A percentile compares a stretch with the other conserved stretches of the same genome.
Conservation (phyloP, 2,113 vertebrate genomes). For the Toxotes chatareus region DNA sequence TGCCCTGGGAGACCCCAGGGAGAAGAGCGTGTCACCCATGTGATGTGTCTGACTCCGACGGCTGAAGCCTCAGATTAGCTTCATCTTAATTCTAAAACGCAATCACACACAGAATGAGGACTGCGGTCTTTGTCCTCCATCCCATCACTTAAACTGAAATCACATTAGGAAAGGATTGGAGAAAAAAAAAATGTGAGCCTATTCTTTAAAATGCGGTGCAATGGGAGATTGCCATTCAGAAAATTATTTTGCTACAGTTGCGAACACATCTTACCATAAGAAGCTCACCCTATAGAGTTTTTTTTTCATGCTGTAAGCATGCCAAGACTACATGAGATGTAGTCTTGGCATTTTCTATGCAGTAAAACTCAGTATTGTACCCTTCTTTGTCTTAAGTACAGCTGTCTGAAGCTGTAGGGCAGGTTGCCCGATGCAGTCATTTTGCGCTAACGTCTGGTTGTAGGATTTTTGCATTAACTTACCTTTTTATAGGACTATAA, state of each 20-base stretch:
- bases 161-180: background rate
- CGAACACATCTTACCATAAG: background rate
- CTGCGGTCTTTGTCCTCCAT: background rate
- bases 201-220: background rate
- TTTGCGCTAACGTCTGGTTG: slow-evolving; percentile 42
- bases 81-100: no score
- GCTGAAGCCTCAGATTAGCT: background rate
- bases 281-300: slow-evolving; percentile 7
- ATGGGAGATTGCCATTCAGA: background rate
- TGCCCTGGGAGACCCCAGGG: background rate
- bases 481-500: slow-evolving; percentile 32
- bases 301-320: slow-evolving; percentile 70
- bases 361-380: slow-evolving; percentile 76
- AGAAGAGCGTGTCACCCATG: background rate
- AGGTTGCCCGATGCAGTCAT: slow-evolving; percentile 58
- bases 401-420: slow-evolving; percentile 47
- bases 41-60: background rate
- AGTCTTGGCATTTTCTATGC: slow-evolving; percentile 81
- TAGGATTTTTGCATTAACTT: slow-evolving; percentile 37
- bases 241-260: background rate
- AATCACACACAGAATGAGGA: background rate
- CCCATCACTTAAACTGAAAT: background rate
- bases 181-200: background rate
- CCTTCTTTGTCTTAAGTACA: slow-evolving; percentile 58
- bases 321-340: slow-evolving; percentile 34